These are phyloP conservation scores for Avahi laniger DNA, from an alignment of 2,797 vertebrate genomes.

Conservation along the genomic window DNA sequence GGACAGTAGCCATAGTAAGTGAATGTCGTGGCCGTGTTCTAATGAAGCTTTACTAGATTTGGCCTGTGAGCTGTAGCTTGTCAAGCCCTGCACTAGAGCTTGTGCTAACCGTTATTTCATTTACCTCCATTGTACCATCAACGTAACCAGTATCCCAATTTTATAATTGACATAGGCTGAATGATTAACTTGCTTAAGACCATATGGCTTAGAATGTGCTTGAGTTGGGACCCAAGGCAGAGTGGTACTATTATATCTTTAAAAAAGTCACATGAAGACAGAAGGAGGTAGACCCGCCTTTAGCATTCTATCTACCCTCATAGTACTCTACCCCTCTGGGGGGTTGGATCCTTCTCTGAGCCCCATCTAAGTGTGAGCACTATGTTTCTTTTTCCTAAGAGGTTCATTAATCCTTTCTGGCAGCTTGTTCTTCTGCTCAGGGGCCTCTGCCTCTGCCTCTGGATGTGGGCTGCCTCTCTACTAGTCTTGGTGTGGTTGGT, in stretches of 20 bases:
- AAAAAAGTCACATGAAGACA: neutral
- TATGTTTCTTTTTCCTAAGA: neutral
- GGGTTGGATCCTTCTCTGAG: neutral
- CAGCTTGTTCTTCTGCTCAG: neutral
- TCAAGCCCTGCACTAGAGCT: neutral
- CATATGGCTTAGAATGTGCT: neutral
- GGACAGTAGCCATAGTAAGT: neutral
- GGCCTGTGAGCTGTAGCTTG: neutral
- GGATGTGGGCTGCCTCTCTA: neutral
- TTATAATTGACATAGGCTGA: constrained; percentile 17
- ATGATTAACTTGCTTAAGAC: neutral
- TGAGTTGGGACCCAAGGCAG: neutral
- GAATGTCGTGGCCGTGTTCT: neutral
- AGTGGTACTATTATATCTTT: neutral
- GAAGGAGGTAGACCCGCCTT: neutral
- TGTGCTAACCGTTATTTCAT: neutral
- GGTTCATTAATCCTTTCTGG: neutral
- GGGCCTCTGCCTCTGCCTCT: neutral
- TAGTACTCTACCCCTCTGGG: neutral
- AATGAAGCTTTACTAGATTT: neutral
- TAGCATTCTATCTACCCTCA: neutral
- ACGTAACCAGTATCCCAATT: neutral
- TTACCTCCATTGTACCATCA: neutral
- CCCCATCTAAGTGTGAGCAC: neutral
- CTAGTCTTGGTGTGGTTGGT: neutral